A percentile compares a stretch with the other conserved stretches of the same genome.
Evolutionary conservation across 2,797 vertebrate species (phyloP).

Genomic region (Geotrypetes seraphini): DNA sequence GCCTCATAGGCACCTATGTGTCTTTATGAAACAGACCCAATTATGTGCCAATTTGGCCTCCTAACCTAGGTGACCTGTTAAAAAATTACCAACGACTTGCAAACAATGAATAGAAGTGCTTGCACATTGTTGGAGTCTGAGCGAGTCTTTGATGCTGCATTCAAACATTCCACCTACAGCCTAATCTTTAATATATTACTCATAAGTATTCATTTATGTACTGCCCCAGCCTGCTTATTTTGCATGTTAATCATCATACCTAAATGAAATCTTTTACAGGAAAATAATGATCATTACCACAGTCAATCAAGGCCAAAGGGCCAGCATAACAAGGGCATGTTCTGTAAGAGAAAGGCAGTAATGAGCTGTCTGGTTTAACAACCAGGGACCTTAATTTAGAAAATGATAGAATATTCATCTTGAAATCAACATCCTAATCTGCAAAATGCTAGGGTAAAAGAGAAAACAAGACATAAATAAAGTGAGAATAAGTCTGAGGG

Average conservation of each 20-base stretch:
- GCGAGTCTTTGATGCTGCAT: too few relatives aligned
- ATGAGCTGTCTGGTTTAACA: conserved; percentile 4
- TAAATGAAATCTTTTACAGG: conserved; percentile 1
- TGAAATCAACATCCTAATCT: background rate
- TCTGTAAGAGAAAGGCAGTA: background rate
- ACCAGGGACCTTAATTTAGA: conserved; percentile 7
- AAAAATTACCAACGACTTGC: too few relatives aligned
- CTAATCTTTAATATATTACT: background rate
- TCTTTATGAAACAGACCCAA: too few relatives aligned
- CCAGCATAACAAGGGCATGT: background rate
- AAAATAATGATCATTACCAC: conserved; percentile 6
- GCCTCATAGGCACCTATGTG: too few relatives aligned
- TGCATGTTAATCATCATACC: conserved; percentile 5
- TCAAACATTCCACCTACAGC: too few relatives aligned
- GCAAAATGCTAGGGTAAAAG: background rate
- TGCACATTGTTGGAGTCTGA: too few relatives aligned
- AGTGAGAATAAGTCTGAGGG: too few relatives aligned
- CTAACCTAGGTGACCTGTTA: too few relatives aligned
- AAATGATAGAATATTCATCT: conserved; percentile 2
- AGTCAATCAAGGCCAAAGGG: conserved; percentile 4
- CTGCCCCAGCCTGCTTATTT: too few relatives aligned
- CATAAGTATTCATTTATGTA: conserved; percentile 1
- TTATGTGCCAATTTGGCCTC: too few relatives aligned
- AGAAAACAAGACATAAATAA: too few relatives aligned
- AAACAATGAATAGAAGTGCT: too few relatives aligned